Conservation (phyloP, 2,888 invertebrate genomes). For the Thelaira solivaga region DNA sequence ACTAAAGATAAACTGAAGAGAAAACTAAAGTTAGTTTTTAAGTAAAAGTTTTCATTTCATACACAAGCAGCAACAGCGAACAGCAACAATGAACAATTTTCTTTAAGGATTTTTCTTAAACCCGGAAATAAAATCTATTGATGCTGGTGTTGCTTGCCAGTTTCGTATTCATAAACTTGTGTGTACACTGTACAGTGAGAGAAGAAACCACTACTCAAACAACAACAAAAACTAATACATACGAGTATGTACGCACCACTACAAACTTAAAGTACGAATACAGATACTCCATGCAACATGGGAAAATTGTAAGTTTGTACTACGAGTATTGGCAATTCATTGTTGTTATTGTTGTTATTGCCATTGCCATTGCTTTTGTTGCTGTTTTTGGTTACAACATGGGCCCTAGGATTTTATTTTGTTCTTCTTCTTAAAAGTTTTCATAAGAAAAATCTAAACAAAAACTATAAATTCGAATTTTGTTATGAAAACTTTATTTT, state of each 20-base stretch:
- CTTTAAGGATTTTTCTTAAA: slow-evolving; percentile 18
- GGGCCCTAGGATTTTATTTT: slow-evolving; percentile 29
- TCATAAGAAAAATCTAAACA: slow-evolving; percentile 43
- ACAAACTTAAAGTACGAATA: background rate
- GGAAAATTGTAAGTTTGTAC: background rate
- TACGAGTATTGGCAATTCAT: too few relatives aligned
- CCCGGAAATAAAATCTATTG: slow-evolving; percentile 11
- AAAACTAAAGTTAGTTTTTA: slow-evolving; percentile 32
- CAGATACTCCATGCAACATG: background rate
- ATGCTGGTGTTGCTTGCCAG: background rate
- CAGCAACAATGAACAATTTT: slow-evolving; percentile 18
- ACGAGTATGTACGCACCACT: too few relatives aligned
- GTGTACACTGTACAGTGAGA: background rate
- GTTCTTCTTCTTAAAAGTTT: slow-evolving; percentile 15
- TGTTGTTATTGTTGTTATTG: background rate
- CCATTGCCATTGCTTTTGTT: background rate
- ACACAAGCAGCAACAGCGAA: background rate
- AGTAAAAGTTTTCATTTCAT: slow-evolving; percentile 28
- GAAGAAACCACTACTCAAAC: slow-evolving; percentile 2
- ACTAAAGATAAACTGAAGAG: slow-evolving; percentile 7
- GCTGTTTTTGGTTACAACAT: background rate
- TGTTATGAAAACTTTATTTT: slow-evolving; percentile 58
- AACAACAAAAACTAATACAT: slow-evolving; percentile 8
- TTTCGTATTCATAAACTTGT: slow-evolving; percentile 1
- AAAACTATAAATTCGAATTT: slow-evolving; percentile 57